A percentile compares a stretch with the other conserved stretches of the same genome.
Conservation (phyloP, 2,888 invertebrate genomes). For the Tenthredo distinguenda region DNA sequence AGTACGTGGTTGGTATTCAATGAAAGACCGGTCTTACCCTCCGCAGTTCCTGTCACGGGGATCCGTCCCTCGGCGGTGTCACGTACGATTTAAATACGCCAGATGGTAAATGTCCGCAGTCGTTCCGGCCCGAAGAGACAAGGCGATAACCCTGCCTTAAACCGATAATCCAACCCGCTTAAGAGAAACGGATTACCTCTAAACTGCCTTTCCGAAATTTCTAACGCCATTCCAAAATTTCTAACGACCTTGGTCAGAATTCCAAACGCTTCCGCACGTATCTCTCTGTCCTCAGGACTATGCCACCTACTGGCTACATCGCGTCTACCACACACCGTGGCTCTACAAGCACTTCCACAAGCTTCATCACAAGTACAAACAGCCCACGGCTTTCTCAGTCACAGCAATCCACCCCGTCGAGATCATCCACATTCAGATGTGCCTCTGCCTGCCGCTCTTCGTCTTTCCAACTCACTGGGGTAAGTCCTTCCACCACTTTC, state of each 20-base stretch:
- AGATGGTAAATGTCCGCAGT: neutral
- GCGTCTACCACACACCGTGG: constrained; percentile 84
- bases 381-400: constrained; percentile 88
- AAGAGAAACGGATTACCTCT: neutral
- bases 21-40: constrained; percentile 8
- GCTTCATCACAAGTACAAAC: constrained; percentile 87
- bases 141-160: neutral
- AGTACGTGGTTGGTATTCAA: constrained; percentile 37
- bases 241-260: neutral
- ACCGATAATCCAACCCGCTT: neutral
- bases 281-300: constrained; percentile 80
- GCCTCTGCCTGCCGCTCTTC: constrained; percentile 83
- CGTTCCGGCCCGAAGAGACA: neutral
- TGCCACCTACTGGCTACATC: constrained; percentile 84
- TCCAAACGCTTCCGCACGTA: neutral
- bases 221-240: neutral
- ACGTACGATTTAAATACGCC: constrained; percentile 20
- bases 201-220: neutral
- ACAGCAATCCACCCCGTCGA: constrained; percentile 88
- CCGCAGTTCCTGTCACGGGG: neutral
- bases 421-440: constrained; percentile 83
- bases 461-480: constrained; percentile 84
- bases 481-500: constrained; percentile 76
- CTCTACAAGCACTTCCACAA: constrained; percentile 87
- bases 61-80: neutral